These are phyloP conservation scores for Trochalopteron elliotii DNA, from an alignment of 2,113 vertebrate species.

Conservation along the genomic window DNA sequence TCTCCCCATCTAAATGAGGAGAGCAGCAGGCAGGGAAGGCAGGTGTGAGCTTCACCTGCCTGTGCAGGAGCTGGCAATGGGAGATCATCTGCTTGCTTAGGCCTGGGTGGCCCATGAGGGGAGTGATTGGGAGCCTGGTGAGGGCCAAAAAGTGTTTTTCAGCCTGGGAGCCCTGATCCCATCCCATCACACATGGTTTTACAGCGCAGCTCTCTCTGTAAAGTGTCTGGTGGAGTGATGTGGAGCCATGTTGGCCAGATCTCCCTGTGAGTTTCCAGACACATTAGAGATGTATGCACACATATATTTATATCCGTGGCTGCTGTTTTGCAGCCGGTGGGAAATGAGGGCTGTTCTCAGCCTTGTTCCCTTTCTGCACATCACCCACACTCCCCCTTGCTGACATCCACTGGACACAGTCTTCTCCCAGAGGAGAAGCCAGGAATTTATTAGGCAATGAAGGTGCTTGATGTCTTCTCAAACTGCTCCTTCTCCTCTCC, in stretches of 20 bases:
- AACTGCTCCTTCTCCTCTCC: neutral
- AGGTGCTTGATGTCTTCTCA: neutral
- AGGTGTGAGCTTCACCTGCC: neutral
- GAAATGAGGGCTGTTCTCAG: slow-evolving; percentile 22
- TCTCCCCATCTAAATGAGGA: neutral
- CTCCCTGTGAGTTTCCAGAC: neutral
- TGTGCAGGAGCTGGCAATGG: neutral
- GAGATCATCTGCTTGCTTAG: neutral
- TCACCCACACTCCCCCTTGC: neutral
- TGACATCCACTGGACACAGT: neutral
- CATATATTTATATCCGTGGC: neutral
- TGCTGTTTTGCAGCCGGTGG: slow-evolving; percentile 11
- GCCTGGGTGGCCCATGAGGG: neutral
- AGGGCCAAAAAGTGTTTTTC: neutral
- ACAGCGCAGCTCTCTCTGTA: neutral
- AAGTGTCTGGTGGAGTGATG: neutral
- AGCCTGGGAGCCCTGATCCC: neutral
- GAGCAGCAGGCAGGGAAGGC: neutral
- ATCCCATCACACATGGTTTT: neutral
- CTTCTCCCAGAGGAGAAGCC: neutral
- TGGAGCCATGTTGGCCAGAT: neutral
- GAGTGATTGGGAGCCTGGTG: neutral
- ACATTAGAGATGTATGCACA: neutral
- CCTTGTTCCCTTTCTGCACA: neutral
- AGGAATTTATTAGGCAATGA: neutral